phyloP scores from a whole-genome alignment of 2,113 vertebrate species.

The Bufo bufo region DNA sequence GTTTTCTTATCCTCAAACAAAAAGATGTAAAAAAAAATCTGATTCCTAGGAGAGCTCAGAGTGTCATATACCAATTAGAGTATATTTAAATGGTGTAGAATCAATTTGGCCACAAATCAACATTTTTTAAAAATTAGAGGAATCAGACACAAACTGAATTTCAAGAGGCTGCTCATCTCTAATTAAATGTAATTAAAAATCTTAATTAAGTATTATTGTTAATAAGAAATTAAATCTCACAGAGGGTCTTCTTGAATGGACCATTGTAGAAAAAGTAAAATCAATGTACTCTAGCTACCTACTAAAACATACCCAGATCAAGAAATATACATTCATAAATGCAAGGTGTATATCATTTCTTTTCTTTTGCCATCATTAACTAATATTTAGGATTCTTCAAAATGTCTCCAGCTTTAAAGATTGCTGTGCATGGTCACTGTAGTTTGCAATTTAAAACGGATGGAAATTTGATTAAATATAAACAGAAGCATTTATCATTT shows the following conservation, averaged over 20 bases:
- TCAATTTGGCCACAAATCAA: too few relatives aligned
- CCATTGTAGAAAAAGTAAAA: neutral
- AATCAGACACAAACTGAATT: too few relatives aligned
- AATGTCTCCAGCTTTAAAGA: constrained; percentile 18
- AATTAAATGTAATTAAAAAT: neutral
- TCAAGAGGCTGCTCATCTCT: neutral
- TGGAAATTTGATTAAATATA: constrained; percentile 51
- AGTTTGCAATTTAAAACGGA: constrained; percentile 28
- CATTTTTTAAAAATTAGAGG: too few relatives aligned
- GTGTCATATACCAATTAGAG: too few relatives aligned
- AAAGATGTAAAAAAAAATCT: too few relatives aligned
- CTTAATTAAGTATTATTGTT: neutral
- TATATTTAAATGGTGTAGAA: too few relatives aligned
- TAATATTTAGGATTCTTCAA: constrained; percentile 31
- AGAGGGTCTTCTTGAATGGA: neutral
- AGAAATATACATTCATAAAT: neutral
- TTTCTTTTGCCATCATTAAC: constrained; percentile 37
- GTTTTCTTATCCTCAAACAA: too few relatives aligned
- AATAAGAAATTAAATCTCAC: neutral
- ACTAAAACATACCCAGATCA: neutral
- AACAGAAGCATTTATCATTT: constrained; percentile 55
- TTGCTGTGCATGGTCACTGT: neutral
- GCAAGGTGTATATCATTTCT: constrained; percentile 4
- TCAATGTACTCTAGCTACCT: neutral
- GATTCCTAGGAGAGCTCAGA: too few relatives aligned